Conservation (phyloP, 35 echinoderm and acorn worm genomes). For the Hemicentrotus pulcherrimus region DNA sequence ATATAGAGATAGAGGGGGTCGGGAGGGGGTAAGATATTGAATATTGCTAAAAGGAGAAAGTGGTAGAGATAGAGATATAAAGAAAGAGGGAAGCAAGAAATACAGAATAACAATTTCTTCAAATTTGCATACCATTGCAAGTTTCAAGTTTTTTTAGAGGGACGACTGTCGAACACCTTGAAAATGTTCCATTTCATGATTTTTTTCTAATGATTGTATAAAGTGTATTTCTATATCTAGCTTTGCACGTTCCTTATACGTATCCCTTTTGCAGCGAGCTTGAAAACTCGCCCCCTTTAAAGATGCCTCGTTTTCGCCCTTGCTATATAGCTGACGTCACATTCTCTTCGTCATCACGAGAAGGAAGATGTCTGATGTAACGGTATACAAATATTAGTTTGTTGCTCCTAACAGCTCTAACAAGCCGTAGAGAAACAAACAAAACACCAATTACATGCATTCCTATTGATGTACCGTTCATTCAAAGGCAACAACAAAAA, state of each 20-base stretch:
- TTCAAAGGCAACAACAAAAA: neutral
- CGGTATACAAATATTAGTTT: neutral
- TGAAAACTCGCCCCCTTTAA: neutral
- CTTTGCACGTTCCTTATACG: neutral
- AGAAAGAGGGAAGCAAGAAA: too few species aligned
- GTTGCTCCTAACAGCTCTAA: neutral
- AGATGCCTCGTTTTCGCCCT: neutral
- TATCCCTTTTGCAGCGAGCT: neutral
- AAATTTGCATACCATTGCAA: too few species aligned
- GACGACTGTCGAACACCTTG: too few species aligned
- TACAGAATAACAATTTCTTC: too few species aligned
- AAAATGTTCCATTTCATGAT: too few species aligned
- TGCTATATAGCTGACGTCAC: neutral
- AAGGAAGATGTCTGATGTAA: neutral
- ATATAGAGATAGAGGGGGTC: too few species aligned
- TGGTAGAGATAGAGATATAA: too few species aligned
- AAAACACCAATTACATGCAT: neutral
- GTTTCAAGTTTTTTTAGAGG: too few species aligned
- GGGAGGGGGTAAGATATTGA: too few species aligned
- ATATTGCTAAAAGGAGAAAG: too few species aligned
- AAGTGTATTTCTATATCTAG: neutral
- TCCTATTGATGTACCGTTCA: neutral
- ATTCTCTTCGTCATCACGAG: neutral
- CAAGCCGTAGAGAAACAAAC: neutral
- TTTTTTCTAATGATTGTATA: too few species aligned